Percentiles rank a stretch among this genome's conserved stretches.
Conservation (phyloP, 2,113 vertebrate species). For the Cephalopterus ornatus region DNA sequence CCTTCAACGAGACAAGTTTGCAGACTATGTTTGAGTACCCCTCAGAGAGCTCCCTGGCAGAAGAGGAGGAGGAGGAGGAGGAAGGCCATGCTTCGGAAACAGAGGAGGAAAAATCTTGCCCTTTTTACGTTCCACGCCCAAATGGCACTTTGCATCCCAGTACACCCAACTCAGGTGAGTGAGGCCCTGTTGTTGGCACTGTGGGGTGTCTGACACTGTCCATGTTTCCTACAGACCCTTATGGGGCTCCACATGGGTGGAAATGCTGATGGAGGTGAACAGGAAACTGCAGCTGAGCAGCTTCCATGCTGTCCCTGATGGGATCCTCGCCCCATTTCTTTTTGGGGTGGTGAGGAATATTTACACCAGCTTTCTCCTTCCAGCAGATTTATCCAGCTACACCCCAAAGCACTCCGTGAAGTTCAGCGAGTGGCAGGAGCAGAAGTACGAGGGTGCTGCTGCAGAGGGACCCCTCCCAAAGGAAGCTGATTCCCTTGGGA, state of each 20-base stretch:
- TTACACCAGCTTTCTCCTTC: background rate
- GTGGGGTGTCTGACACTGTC: background rate
- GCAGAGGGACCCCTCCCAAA: slow-evolving; percentile 32
- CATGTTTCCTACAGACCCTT: accelerated
- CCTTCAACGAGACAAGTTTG: slow-evolving; percentile 91
- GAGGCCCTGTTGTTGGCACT: background rate
- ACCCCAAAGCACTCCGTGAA: slow-evolving; percentile 89
- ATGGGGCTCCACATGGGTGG: background rate
- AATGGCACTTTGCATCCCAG: slow-evolving; percentile 61
- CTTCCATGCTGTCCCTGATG: background rate
- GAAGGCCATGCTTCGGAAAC: slow-evolving; percentile 48
- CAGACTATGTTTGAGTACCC: slow-evolving; percentile 95
- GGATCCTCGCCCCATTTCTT: background rate
- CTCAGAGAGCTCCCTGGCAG: slow-evolving; percentile 84
- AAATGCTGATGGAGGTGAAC: background rate
- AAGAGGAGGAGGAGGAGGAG: slow-evolving; percentile 78
- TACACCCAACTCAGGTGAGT: slow-evolving; percentile 79
- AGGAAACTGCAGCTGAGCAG: background rate
- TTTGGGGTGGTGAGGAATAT: background rate
- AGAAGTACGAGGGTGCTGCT: slow-evolving; percentile 73
- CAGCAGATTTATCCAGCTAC: slow-evolving; percentile 88
- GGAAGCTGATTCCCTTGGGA: slow-evolving; percentile 36
- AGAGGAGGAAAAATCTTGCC: slow-evolving; percentile 65
- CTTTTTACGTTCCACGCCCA: slow-evolving; percentile 78
- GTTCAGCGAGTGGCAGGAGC: slow-evolving; percentile 89